Conservation (phyloP, 1,140 invertebrate genomes). For the Drosophila setifemur region DNA sequence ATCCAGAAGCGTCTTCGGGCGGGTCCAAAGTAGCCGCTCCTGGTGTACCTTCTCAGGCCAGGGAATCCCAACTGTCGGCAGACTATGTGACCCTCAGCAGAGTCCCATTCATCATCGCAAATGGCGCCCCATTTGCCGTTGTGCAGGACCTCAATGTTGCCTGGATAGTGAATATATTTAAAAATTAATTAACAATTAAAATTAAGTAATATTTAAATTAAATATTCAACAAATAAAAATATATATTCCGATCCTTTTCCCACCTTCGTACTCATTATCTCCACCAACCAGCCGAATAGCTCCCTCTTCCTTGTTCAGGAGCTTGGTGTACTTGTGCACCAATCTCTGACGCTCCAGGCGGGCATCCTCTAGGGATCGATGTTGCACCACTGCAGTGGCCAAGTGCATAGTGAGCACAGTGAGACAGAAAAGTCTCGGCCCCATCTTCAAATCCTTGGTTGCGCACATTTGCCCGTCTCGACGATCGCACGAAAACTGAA, state of each 20-base stretch:
- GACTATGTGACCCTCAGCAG: conserved; percentile 90
- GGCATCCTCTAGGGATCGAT: conserved; percentile 69
- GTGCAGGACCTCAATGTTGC: conserved; percentile 94
- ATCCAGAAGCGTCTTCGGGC: conserved; percentile 92
- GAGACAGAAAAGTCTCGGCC: conserved; percentile 6
- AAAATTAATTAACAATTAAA: too few species aligned
- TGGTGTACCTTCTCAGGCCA: conserved; percentile 85
- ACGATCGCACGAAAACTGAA: conserved; percentile 66
- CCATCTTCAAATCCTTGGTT: conserved; percentile 16
- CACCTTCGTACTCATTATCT: conserved; percentile 87
- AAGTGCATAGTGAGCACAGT: conserved; percentile 1
- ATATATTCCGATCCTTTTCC: too few species aligned
- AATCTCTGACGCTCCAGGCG: conserved; percentile 65
- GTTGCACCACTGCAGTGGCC: conserved; percentile 41
- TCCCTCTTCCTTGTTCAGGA: conserved; percentile 88
- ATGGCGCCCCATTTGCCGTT: conserved; percentile 93
- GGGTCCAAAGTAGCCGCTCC: conserved; percentile 89
- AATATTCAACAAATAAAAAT: too few species aligned
- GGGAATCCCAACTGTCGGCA: conserved; percentile 91
- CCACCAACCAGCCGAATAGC: conserved; percentile 88
- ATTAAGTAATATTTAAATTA: too few species aligned
- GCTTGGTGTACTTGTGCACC: conserved; percentile 83
- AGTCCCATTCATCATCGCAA: conserved; percentile 96
- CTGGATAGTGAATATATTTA: conserved; percentile 83
- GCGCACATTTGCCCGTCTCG: conserved; percentile 46